Evolutionary conservation across 1,140 invertebrate species (phyloP), one percentile per base, ranked within the genome.

Genomic region (Melitaea cinxia): DNA sequence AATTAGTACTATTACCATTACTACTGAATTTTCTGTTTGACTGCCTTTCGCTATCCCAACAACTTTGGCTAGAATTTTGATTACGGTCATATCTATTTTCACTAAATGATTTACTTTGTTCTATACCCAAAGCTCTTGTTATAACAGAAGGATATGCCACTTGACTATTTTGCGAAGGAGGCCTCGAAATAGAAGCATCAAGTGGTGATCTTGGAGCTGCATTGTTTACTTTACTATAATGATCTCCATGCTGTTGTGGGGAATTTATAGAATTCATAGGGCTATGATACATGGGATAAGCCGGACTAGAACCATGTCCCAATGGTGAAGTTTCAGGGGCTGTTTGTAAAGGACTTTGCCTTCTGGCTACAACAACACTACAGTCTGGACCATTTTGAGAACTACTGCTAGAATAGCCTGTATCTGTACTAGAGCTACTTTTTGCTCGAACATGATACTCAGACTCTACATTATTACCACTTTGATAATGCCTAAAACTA

Each of bases 211-310:
- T 91, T 7, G 94, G 94, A 17, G 94, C 93, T 23, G 92, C 88
- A 83, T 92, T 94, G 78, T 88, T 94, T 78, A 76, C 90, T 87
- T 87, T 94, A 75, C 67, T 89, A 55, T 85, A 93, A 14, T 92
- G 78, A 42, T 93, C 92, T 2, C 78, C 77, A 65, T 93, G 93
- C 66, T 94, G 94, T 72, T 95, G 94, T 9, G 94, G 94, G 12
- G 94, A 95, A 45, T 94, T 94, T 75, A 94, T 92, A 1, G 94
- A 94, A 68, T 94, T 94, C 93, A 95, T 94, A 6, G 95, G 94
- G 88, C 94, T 95, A 80, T 95, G 94, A 81, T 95, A 95, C 93
- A 95, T 92, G 7, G 95, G 94, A 91, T 95, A 95, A 15, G 94
- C 94, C 17, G 95, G 94, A 89, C 94, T 95, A 60, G 94, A 94